phyloP scores from a whole-genome alignment of 2,797 vertebrate genomes.

The Tragopan temminckii region DNA sequence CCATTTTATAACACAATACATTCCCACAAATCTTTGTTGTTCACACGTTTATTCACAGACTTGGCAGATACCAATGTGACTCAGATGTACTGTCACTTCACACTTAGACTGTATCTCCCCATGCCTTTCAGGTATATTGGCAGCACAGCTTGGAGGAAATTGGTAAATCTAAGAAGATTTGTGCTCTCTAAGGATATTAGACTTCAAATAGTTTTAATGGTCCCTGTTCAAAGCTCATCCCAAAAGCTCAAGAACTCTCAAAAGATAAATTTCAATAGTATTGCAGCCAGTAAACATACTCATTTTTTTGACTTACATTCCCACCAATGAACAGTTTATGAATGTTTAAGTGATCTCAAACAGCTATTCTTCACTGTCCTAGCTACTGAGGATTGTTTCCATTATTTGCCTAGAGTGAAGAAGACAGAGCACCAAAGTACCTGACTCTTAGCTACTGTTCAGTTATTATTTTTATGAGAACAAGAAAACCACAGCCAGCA shows the following conservation, averaged over 20 bases:
- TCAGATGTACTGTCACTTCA: background rate
- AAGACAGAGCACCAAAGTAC: background rate
- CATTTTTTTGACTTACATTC: background rate
- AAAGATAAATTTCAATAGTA: background rate
- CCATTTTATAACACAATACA: background rate
- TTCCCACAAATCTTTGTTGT: background rate
- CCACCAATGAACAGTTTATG: background rate
- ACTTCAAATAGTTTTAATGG: background rate
- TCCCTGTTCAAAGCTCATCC: background rate
- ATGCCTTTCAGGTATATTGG: background rate
- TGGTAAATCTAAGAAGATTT: background rate
- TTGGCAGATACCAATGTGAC: background rate
- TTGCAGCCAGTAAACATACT: background rate
- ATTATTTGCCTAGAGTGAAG: background rate
- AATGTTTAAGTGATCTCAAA: background rate
- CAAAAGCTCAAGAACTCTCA: background rate
- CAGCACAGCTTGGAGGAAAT: background rate
- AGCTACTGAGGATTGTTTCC: background rate
- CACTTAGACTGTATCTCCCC: slow-evolving; percentile 15
- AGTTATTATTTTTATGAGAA: background rate
- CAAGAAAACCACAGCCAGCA: background rate
- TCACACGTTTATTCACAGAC: background rate
- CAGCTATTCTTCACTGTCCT: background rate
- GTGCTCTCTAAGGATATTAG: background rate
- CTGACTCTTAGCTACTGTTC: background rate